Conservation (phyloP, 30 jellyfish, hydroid and myxozoan genomes). For the Clytia hemisphaerica region DNA sequence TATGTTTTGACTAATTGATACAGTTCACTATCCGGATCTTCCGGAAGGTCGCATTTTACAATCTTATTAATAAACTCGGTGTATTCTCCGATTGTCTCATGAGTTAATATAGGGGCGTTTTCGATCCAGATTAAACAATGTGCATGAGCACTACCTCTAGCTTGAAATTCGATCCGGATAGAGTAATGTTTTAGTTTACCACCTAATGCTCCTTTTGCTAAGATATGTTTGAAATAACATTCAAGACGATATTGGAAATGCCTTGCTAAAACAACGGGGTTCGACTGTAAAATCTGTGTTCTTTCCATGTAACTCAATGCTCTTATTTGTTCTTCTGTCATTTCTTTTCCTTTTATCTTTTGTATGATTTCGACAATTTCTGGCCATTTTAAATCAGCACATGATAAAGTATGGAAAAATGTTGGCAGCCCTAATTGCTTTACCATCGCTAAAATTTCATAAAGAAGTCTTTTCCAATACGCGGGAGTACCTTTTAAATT, state of each 20-base stretch:
- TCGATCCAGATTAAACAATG: too few species aligned
- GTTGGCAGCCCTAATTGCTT: constrained; percentile 21
- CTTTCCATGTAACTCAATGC: not conserved
- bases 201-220: too few species aligned
- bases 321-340: too few species aligned
- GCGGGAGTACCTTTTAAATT: constrained; percentile 20
- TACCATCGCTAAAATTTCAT: too few species aligned
- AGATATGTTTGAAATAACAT: constrained; percentile 4
- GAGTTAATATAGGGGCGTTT: too few species aligned
- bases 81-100: too few species aligned
- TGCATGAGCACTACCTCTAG: constrained; percentile 10
- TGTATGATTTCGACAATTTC: not conserved
- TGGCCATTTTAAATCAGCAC: constrained; percentile 21
- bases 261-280: constrained; percentile 15
- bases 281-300: too few species aligned
- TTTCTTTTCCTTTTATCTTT: not conserved
- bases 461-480: too few species aligned
- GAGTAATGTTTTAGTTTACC: too few species aligned
- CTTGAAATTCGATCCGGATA: constrained; percentile 4
- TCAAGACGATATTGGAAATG: constrained; percentile 22
- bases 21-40: too few species aligned
- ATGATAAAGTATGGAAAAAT: constrained; percentile 1
- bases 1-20: too few species aligned
- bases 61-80: too few species aligned
- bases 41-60: not conserved